These are phyloP conservation scores for Argynnis bischoffii DNA, from an alignment of 2,888 invertebrate species.

Conservation along the genomic window DNA sequence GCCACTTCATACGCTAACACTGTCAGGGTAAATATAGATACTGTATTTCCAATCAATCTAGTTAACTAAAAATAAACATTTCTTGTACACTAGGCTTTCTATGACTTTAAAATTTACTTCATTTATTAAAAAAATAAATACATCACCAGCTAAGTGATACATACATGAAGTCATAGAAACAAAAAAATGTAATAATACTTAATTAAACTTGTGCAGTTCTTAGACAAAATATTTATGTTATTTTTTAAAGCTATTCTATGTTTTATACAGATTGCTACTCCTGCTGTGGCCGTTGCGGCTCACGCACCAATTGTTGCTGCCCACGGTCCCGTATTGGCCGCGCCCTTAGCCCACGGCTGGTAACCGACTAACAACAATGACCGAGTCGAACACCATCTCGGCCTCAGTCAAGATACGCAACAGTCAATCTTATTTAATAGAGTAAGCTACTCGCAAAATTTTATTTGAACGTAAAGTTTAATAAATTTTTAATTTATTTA, in stretches of 20 bases:
- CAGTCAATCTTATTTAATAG: slow-evolving; percentile 68
- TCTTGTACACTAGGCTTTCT: no score
- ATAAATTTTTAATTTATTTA: slow-evolving; percentile 30
- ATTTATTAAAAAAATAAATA: no score
- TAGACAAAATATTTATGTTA: slow-evolving; percentile 49
- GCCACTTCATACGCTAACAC: slow-evolving; percentile 86
- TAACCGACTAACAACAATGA: slow-evolving; percentile 44
- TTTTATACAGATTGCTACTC: slow-evolving; percentile 61
- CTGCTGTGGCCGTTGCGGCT: slow-evolving; percentile 63
- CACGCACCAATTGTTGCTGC: slow-evolving; percentile 44
- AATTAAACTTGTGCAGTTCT: background rate
- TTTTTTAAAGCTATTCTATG: background rate
- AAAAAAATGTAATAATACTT: background rate
- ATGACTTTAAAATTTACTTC: no score
- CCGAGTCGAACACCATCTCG: slow-evolving; percentile 44
- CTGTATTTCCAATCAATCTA: background rate
- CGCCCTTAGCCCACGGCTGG: slow-evolving; percentile 59
- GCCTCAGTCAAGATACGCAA: slow-evolving; percentile 54
- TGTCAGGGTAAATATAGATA: slow-evolving; percentile 75
- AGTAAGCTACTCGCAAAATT: slow-evolving; percentile 24
- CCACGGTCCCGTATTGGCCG: slow-evolving; percentile 53
- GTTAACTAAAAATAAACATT: no score
- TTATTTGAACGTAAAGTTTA: slow-evolving; percentile 23
- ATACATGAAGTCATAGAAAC: no score
- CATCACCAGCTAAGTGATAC: no score